Conservation (phyloP, 1,140 invertebrate genomes). For the Venturia canescens region DNA sequence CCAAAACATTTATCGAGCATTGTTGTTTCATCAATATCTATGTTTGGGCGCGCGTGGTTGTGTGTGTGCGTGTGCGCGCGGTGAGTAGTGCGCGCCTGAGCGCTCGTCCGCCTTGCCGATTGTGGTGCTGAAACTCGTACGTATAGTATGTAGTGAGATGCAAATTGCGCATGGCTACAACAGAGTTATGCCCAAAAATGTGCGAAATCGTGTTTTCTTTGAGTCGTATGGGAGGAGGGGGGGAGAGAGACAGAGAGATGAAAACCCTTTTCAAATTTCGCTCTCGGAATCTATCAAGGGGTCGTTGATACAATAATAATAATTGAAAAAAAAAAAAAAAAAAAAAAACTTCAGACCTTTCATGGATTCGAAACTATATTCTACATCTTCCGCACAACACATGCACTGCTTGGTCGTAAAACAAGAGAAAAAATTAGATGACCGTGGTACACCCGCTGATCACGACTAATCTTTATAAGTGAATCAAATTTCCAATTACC, state of each 20-base stretch:
- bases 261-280: too few species aligned
- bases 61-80: background rate
- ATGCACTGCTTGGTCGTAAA: slow-evolving; percentile 27
- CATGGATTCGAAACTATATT: background rate
- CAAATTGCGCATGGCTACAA: background rate
- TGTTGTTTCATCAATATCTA: background rate
- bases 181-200: background rate
- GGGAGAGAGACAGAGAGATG: too few species aligned
- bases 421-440: too few species aligned
- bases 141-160: background rate
- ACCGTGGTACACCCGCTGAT: too few species aligned
- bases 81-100: background rate
- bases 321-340: too few species aligned
- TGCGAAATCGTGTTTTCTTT: background rate
- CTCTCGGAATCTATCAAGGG: too few species aligned
- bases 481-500: background rate
- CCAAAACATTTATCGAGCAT: slow-evolving; percentile 16
- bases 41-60: background rate
- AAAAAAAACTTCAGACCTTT: background rate
- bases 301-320: too few species aligned
- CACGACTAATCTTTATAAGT: background rate
- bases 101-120: background rate
- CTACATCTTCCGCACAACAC: slow-evolving; percentile 42
- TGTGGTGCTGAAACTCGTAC: background rate
- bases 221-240: too few species aligned